These are phyloP conservation scores for Tenodera sinensis DNA, from an alignment of 2,888 invertebrate species.

Conservation along the genomic window DNA sequence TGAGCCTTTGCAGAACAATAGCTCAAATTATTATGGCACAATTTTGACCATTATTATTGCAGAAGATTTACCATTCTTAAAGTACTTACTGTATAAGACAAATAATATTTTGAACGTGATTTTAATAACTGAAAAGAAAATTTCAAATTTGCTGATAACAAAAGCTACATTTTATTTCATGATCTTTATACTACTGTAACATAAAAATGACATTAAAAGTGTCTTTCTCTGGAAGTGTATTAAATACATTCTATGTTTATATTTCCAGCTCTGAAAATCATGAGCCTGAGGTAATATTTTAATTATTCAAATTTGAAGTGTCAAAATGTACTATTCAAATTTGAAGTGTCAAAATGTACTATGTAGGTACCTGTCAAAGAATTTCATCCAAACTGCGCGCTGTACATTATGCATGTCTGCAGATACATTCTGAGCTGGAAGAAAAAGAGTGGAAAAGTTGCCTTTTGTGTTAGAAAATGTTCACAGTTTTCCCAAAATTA, in stretches of 20 bases:
- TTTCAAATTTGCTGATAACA: background rate
- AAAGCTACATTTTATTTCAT: background rate
- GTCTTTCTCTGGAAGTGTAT: background rate
- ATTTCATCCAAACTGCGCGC: background rate
- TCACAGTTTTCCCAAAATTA: background rate
- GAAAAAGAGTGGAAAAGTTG: background rate
- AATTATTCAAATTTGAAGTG: background rate
- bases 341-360: background rate
- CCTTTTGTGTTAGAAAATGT: background rate
- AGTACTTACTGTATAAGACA: no score
- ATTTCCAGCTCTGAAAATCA: background rate
- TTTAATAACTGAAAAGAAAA: background rate
- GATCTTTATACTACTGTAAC: background rate
- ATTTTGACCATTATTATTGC: no score
- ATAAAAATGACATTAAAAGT: background rate
- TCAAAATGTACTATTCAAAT: background rate
- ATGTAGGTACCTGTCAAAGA: background rate
- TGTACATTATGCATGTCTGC: background rate
- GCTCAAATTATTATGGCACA: no score
- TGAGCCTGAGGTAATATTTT: background rate
- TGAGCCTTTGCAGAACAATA: no score
- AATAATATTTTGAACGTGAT: background rate
- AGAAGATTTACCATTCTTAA: no score
- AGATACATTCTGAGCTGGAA: background rate
- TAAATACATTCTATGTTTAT: background rate